Percentiles rank a stretch among this genome's conserved stretches.
Conservation (phyloP, 2,888 invertebrate species). For the Troides aeacus region DNA sequence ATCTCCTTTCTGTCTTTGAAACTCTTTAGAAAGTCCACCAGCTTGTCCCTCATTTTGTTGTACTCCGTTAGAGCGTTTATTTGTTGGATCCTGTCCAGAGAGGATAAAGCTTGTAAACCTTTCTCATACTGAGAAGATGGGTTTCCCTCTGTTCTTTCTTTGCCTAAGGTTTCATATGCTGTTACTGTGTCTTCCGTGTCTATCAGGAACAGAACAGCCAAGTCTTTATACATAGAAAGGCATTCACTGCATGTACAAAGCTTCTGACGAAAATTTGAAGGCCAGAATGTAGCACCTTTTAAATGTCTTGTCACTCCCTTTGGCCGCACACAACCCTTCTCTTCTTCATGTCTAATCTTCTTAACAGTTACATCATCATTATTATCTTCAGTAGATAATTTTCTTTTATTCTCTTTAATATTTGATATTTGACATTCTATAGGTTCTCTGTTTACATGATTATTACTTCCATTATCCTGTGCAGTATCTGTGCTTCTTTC, state of each 20-base stretch:
- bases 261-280: conserved; percentile 86
- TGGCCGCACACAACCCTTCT: conserved; percentile 53
- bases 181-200: conserved; percentile 91
- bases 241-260: conserved; percentile 87
- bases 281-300: conserved; percentile 87
- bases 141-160: conserved; percentile 76
- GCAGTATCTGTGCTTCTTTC: conserved; percentile 18
- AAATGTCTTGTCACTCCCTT: conserved; percentile 48
- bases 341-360: conserved; percentile 52
- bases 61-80: conserved; percentile 92
- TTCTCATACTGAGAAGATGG: conserved; percentile 84
- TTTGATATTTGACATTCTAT: conserved; percentile 19
- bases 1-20: conserved; percentile 88
- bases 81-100: conserved; percentile 89
- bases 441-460: conserved; percentile 15
- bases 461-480: conserved; percentile 24
- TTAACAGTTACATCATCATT: conserved; percentile 44
- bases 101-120: conserved; percentile 88
- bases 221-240: conserved; percentile 84
- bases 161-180: conserved; percentile 88
- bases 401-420: conserved; percentile 54
- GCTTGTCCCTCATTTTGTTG: conserved; percentile 91
- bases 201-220: conserved; percentile 85
- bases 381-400: conserved; percentile 48
- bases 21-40: conserved; percentile 89